Evolutionary conservation across 1,140 invertebrate species (phyloP).

Genomic region (Habropoda laboriosa): DNA sequence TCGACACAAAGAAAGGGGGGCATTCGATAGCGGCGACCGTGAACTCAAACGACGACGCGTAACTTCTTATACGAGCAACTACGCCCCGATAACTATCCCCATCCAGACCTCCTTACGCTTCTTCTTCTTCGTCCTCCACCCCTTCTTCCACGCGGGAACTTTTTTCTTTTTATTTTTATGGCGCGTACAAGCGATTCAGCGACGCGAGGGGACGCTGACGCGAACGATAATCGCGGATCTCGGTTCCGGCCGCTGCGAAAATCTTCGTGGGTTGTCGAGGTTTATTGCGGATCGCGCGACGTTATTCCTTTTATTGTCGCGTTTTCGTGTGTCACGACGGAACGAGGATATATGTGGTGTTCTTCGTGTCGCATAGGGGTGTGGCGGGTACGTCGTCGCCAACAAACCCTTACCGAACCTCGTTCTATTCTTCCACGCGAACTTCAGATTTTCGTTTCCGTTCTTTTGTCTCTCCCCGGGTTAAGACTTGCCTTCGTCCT

Average conservation of each 20-base stretch:
- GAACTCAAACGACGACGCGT: constrained; percentile 16
- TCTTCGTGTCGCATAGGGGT: no score
- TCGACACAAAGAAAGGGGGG: constrained; percentile 29
- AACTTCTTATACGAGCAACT: constrained; percentile 52
- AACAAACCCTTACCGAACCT: no score
- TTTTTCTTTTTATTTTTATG: constrained; percentile 43
- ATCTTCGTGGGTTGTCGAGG: background rate
- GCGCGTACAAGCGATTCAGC: background rate
- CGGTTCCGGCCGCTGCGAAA: background rate
- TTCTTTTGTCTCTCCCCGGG: no score
- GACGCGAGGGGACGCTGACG: constrained; percentile 24
- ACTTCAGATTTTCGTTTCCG: no score
- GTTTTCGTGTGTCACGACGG: background rate
- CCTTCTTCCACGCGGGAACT: background rate
- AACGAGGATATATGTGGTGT: background rate
- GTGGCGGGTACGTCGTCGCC: no score
- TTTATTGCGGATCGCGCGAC: background rate
- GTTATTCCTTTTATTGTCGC: constrained; percentile 19
- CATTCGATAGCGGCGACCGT: constrained; percentile 20
- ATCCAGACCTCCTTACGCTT: background rate
- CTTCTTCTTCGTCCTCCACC: background rate
- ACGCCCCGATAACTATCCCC: constrained; percentile 44
- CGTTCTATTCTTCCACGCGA: no score
- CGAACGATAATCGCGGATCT: constrained; percentile 42
- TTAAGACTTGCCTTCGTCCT: no score